A percentile compares a stretch with the other conserved stretches of the same genome.
phyloP scores from a whole-genome alignment of 1,140 invertebrate genomes.

The Eriocheir sinensis region DNA sequence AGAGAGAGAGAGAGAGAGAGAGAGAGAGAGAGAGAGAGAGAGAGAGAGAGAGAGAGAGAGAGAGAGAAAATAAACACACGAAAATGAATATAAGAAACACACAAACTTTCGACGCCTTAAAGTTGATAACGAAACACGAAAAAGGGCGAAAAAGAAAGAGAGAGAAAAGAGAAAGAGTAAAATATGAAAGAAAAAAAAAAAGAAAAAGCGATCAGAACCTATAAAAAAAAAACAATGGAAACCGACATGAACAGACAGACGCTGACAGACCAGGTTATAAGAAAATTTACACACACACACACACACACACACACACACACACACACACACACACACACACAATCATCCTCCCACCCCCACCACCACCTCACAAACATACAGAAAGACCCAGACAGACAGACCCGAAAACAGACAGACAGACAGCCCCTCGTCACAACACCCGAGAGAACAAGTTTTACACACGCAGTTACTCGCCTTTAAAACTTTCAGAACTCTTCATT shows the following conservation, averaged over 20 bases:
- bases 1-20: slow-evolving; percentile 52
- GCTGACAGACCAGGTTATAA: slow-evolving; percentile 25
- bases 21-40: slow-evolving; percentile 52
- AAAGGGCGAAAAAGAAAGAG: slow-evolving; percentile 4
- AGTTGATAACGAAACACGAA: background rate
- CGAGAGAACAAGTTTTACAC: background rate
- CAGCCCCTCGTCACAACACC: background rate
- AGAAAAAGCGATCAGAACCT: background rate
- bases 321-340: slow-evolving; percentile 38
- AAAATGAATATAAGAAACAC: background rate
- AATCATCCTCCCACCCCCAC: too few species aligned
- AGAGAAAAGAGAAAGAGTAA: background rate
- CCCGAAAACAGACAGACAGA: background rate
- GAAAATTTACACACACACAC: background rate
- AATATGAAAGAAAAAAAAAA: background rate
- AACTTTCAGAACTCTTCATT: background rate
- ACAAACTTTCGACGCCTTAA: background rate
- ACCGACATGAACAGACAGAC: background rate
- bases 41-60: slow-evolving; percentile 50
- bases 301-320: slow-evolving; percentile 19
- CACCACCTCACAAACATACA: background rate
- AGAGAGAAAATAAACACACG: background rate
- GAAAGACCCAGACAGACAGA: background rate
- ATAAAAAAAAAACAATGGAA: background rate
- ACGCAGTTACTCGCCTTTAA: background rate